phyloP scores from a whole-genome alignment of 2,113 vertebrate species.

The Eolophus roseicapilla region DNA sequence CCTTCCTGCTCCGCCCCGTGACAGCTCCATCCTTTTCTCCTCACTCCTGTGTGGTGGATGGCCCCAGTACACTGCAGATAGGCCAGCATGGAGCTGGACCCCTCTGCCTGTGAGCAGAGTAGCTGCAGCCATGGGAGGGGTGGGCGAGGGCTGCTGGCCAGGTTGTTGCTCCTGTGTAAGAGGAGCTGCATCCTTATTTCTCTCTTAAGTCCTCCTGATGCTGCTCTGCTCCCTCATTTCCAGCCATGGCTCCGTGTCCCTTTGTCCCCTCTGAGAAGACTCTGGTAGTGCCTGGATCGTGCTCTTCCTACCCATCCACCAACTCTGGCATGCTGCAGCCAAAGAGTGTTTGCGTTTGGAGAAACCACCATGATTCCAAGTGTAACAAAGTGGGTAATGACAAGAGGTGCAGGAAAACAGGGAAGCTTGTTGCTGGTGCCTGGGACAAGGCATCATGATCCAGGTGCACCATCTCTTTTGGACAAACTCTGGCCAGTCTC shows the following conservation, averaged over 20 bases:
- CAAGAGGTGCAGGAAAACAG: rapidly evolving
- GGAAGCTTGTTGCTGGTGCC: not conserved
- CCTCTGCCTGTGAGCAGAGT: rapidly evolving
- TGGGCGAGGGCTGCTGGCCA: rapidly evolving
- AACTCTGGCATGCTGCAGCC: not conserved
- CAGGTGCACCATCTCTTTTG: not conserved
- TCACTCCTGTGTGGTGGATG: rapidly evolving
- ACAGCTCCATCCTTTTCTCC: not conserved
- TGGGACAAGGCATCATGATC: too few relatives aligned
- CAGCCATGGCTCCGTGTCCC: not conserved
- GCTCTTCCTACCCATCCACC: not conserved
- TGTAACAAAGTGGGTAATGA: rapidly evolving
- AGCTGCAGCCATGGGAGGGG: rapidly evolving
- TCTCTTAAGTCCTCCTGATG: rapidly evolving
- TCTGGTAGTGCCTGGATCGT: not conserved
- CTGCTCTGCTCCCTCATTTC: not conserved
- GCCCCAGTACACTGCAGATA: rapidly evolving
- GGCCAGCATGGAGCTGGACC: rapidly evolving
- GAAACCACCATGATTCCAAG: not conserved
- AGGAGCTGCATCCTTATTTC: rapidly evolving
- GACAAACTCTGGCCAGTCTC: not conserved
- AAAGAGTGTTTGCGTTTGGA: not conserved
- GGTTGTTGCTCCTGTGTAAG: not conserved
- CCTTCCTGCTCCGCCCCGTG: rapidly evolving
- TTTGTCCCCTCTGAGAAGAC: not conserved